Conservation (phyloP, 2,888 invertebrate species). For the Chydorus sphaericus region DNA sequence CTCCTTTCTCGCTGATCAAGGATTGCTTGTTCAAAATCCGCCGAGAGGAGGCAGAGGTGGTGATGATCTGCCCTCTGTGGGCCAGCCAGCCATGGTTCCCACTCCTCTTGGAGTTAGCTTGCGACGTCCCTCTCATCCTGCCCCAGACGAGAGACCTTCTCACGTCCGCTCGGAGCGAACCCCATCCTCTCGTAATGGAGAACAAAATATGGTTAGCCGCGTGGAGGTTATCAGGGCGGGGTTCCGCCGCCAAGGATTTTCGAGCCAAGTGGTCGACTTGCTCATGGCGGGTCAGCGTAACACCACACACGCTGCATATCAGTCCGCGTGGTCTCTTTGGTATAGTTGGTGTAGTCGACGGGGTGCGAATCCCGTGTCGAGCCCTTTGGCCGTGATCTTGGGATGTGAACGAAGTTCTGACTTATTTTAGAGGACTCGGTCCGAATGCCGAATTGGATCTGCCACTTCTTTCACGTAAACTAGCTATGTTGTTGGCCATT, state of each 20-base stretch:
- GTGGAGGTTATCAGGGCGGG: neutral
- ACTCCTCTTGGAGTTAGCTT: neutral
- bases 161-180: neutral
- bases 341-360: neutral
- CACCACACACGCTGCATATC: neutral
- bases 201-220: neutral
- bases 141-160: neutral
- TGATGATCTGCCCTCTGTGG: neutral
- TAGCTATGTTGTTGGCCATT: neutral
- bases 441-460: neutral
- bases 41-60: neutral
- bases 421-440: neutral
- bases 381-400: too few species aligned
- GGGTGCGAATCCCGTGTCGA: neutral
- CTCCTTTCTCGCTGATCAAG: neutral
- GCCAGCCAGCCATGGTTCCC: neutral
- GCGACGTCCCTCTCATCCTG: neutral
- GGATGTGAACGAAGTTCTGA: neutral
- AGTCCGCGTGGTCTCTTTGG: neutral
- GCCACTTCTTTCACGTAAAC: neutral
- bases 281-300: neutral
- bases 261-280: neutral
- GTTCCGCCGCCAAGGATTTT: neutral
- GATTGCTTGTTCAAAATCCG: neutral
- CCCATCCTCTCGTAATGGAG: neutral